Evolutionary conservation across 2,797 vertebrate genomes (phyloP), one percentile per base, ranked within the genome.

Genomic region (Sebastiscus tertius): DNA sequence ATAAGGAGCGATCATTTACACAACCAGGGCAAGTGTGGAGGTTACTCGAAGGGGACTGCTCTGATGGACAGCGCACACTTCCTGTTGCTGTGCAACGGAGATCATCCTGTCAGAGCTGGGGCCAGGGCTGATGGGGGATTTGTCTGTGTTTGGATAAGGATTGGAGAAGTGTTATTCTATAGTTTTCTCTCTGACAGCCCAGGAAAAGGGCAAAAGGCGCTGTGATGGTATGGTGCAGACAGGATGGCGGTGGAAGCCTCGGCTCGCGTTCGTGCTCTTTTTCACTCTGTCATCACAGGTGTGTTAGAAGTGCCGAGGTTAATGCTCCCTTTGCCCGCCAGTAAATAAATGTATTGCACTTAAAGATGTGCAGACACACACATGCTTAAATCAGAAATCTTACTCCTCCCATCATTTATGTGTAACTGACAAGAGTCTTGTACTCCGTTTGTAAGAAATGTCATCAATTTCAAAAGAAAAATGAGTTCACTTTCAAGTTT

Each of bases 141-240:
- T 94, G 93, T 92, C 93, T 91, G 88, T 93, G 94, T 95, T 95
- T 95, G 93, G 92, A 94, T 94, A 95, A 94, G 94, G 94, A 95
- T 94, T 90, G 92, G 92, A 95, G 94, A 95, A 93, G 92, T 95
- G 94, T 95, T 95, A 91, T 95, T 95, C 89, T 94, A 91, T 93
- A 91, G 89, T 88, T 92, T 92, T 72, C 87, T 88, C 84, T 87
- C 81, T 94, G 94, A 94, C 92, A 91, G 91, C 93, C 88, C 88
- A 85, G 91, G 91, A 94, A 94, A 93, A 94, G 89, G 89, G 87
- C 87, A 90, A 88, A 90, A 92, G 89, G 93, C 79, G 34, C 79
- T 67, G 86, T 81, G 92, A 88, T 85, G 89, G 88, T 88, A 77
- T 84, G 88, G 90, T 93, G 92, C 86, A 94, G 94, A 94, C 93